Evolutionary conservation across 2,888 invertebrate species (phyloP), one percentile per base, ranked within the genome.

Genomic region (Salticus scenicus): DNA sequence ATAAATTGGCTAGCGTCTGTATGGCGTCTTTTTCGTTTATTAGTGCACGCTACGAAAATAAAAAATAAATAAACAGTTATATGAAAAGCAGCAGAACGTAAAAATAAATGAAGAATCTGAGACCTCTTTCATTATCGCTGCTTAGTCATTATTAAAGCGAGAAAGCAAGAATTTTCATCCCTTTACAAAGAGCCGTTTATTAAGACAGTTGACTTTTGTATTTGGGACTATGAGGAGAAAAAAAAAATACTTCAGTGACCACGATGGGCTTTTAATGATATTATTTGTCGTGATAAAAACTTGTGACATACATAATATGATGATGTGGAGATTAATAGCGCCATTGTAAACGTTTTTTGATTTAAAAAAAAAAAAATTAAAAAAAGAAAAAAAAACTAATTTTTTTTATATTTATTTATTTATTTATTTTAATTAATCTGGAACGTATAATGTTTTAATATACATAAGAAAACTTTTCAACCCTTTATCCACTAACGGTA

Each of bases 21-120:
- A 20, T 76, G 82, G 71, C 81, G 81, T 81, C 51, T 17, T 31
- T 12, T 20, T 76, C 64, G 33, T 70, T 81, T 81, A 81, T 69
- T 74, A 69, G 74, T 31, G 20, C 27, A 57, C 27, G 14, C 28
- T 14, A 24, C 7, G 7, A 10, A 69, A 20, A 69, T 17, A 57
- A 57, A 57, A 24, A 69, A 37, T 41, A 57, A 57, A 57, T 24
- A 24, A 47, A 47, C 17, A 47, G 17, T 17, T n/a, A n/a, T 47
- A 47, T 47, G 47, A 7, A 57, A 57, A 57, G 24, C 57, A 57
- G 24, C 20, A 24, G 24, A 57, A 57, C 24, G 12, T 24, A 57
- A 57, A 57, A 57, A 47, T 57, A 41, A 69, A 69, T 41, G 41
- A 33, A 33, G 17, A 51, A 71, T 28, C 71, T 47, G 28, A 30